These are phyloP conservation scores for Plestiodon gilberti DNA, from an alignment of 2,113 vertebrate species.

Conservation along the genomic window DNA sequence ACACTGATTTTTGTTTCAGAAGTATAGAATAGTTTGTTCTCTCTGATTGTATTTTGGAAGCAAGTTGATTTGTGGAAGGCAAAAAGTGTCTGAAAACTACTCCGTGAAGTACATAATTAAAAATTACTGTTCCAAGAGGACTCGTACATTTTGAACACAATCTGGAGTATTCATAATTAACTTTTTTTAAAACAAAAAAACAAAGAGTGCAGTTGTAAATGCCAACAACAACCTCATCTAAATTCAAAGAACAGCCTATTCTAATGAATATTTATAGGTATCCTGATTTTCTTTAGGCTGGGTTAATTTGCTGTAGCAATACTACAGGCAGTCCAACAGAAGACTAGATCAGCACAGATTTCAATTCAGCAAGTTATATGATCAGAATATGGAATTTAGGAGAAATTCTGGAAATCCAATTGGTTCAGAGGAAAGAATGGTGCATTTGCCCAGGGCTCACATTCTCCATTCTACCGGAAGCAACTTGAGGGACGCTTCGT, in stretches of 20 bases:
- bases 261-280: conserved; percentile 6
- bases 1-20: conserved; percentile 5
- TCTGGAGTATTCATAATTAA: conserved; percentile 19
- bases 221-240: neutral
- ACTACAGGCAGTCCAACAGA: neutral
- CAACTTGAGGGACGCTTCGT: neutral
- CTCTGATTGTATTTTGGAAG: conserved; percentile 16
- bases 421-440: neutral
- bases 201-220: conserved; percentile 6
- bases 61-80: neutral
- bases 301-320: neutral
- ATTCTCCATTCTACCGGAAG: neutral
- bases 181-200: neutral
- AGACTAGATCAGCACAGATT: neutral
- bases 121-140: conserved; percentile 8
- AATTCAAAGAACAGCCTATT: neutral
- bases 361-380: neutral
- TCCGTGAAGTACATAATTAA: conserved; percentile 1
- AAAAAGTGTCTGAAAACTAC: conserved; percentile 2
- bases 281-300: neutral
- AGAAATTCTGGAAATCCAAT: neutral
- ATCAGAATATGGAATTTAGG: neutral
- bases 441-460: neutral
- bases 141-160: neutral
- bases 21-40: conserved; percentile 6